phyloP scores from a whole-genome alignment of 2,113 vertebrate genomes.

The Otolemur garnettii region DNA sequence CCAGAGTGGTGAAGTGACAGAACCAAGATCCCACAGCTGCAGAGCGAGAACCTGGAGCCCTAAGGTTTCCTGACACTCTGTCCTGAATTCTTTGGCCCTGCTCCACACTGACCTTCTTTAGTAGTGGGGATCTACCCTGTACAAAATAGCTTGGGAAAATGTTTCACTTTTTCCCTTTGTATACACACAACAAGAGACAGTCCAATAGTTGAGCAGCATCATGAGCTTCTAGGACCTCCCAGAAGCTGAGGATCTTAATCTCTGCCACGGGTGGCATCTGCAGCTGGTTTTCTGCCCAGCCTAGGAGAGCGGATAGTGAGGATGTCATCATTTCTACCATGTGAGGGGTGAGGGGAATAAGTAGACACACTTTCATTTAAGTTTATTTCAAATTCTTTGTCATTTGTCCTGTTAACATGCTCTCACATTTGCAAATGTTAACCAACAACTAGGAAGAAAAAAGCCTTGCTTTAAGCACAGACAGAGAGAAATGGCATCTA shows the following conservation, averaged over 20 bases:
- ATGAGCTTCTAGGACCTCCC: slow-evolving; percentile 35
- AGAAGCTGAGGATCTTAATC: slow-evolving; percentile 53
- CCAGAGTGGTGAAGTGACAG: background rate
- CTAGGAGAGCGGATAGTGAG: slow-evolving; percentile 75
- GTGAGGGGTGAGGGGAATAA: slow-evolving; percentile 27
- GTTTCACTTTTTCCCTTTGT: background rate
- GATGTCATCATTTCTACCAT: slow-evolving; percentile 74
- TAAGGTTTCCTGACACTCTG: no score
- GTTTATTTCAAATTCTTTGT: slow-evolving; percentile 59
- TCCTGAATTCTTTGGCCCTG: background rate
- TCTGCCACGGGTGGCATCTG: slow-evolving; percentile 37
- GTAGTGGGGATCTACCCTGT: background rate
- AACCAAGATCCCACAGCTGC: background rate
- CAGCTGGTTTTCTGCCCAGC: slow-evolving; percentile 77
- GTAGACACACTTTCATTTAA: slow-evolving; percentile 49
- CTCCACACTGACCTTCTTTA: background rate
- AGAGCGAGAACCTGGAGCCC: background rate
- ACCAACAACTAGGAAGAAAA: slow-evolving; percentile 56
- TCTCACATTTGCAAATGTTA: slow-evolving; percentile 71
- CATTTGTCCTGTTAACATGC: slow-evolving; percentile 67
- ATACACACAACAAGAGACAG: background rate
- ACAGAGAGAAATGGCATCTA: background rate
- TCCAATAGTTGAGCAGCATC: slow-evolving; percentile 24
- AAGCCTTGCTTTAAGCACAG: slow-evolving; percentile 23
- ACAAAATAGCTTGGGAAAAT: background rate